These are phyloP conservation scores for Coelinius sp. DNA, from an alignment of 2,888 invertebrate genomes.

Conservation along the genomic window DNA sequence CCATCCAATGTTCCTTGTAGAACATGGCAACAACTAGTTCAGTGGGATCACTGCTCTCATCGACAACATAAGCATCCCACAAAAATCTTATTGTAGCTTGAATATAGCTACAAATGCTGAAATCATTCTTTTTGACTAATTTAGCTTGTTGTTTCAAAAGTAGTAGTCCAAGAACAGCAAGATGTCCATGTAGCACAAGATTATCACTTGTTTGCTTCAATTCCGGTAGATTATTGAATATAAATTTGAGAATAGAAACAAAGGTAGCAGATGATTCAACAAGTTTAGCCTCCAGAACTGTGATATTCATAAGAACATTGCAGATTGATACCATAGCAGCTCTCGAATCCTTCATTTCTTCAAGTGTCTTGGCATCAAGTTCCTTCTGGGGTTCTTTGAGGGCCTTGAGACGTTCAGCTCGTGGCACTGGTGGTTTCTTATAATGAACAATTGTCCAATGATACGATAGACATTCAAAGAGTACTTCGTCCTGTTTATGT, in stretches of 20 bases:
- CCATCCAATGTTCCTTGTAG: slow-evolving; percentile 91
- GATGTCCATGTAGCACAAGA: slow-evolving; percentile 87
- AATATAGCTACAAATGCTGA: slow-evolving; percentile 90
- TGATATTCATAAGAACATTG: slow-evolving; percentile 93
- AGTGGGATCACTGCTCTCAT: slow-evolving; percentile 87
- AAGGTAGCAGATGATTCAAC: slow-evolving; percentile 86
- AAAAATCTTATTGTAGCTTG: slow-evolving; percentile 91
- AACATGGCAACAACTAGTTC: slow-evolving; percentile 87
- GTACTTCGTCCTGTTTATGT: slow-evolving; percentile 83
- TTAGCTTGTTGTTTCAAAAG: slow-evolving; percentile 87
- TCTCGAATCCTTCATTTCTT: slow-evolving; percentile 88
- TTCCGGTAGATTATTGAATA: slow-evolving; percentile 88
- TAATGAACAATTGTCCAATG: slow-evolving; percentile 92
- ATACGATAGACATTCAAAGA: slow-evolving; percentile 84
- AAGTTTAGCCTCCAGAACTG: slow-evolving; percentile 87
- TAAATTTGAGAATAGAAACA: slow-evolving; percentile 85
- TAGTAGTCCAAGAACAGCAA: slow-evolving; percentile 86
- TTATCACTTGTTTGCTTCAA: slow-evolving; percentile 87
- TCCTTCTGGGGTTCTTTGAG: slow-evolving; percentile 84
- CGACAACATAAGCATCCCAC: slow-evolving; percentile 93
- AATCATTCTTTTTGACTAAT: slow-evolving; percentile 89
- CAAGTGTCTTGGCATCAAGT: slow-evolving; percentile 80
- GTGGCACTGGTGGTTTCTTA: slow-evolving; percentile 85
- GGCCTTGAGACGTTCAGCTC: slow-evolving; percentile 83
- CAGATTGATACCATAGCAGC: slow-evolving; percentile 90